Percentiles rank a stretch among this genome's conserved stretches.
phyloP scores from a whole-genome alignment of 2,113 vertebrate species.

The Steatornis caripensis region DNA sequence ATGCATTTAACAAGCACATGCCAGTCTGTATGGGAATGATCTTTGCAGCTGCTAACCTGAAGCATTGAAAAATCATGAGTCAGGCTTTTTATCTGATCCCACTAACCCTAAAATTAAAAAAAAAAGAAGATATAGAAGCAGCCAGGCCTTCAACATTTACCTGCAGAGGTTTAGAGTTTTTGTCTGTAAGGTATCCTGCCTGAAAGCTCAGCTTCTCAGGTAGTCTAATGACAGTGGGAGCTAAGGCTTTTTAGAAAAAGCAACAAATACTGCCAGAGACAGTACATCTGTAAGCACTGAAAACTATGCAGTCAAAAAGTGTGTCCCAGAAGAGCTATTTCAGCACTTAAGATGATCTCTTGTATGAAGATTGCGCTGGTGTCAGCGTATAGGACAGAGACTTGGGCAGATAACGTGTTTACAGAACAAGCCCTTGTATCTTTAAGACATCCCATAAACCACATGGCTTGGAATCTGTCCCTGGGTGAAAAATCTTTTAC shows the following conservation, averaged over 20 bases:
- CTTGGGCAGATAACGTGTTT: neutral
- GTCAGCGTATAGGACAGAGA: neutral
- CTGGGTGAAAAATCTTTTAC: neutral
- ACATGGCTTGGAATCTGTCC: neutral
- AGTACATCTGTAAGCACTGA: neutral
- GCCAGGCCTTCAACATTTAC: neutral
- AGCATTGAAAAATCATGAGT: neutral
- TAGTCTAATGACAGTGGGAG: neutral
- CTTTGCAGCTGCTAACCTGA: neutral
- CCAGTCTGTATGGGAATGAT: neutral
- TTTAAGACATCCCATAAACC: neutral
- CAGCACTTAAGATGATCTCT: neutral
- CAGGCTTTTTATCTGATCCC: neutral
- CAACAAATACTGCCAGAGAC: neutral
- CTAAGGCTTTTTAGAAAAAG: neutral
- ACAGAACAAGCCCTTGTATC: neutral
- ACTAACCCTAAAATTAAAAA: neutral
- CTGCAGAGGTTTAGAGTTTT: neutral
- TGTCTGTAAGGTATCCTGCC: neutral
- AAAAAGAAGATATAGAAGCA: neutral
- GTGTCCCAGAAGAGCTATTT: neutral
- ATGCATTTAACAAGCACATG: neutral
- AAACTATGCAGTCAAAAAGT: neutral
- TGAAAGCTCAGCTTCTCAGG: neutral
- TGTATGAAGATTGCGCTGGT: neutral